Evolutionary conservation across 2,113 vertebrate species (phyloP).

Genomic region (Puntigrus tetrazona): DNA sequence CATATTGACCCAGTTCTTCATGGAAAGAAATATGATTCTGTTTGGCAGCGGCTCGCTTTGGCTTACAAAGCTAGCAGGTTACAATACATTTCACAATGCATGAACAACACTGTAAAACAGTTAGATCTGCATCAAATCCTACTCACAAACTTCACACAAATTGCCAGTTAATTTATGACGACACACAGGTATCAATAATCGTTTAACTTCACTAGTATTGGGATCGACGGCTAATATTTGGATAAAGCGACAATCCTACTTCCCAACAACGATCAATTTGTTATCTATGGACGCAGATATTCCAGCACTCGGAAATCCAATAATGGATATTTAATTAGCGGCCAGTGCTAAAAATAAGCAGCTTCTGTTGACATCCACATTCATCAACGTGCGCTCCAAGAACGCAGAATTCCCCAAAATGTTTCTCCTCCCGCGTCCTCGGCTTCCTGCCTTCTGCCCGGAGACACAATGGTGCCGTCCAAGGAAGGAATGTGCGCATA

Average conservation of each 20-base stretch:
- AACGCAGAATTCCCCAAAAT: slow-evolving; percentile 59
- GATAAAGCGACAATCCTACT: background rate
- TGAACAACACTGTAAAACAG: background rate
- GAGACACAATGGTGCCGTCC: slow-evolving; percentile 46
- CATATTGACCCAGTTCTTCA: background rate
- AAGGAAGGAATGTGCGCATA: background rate
- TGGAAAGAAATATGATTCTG: slow-evolving; percentile 12
- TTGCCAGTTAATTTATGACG: background rate
- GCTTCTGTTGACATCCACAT: slow-evolving; percentile 50
- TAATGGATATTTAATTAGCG: slow-evolving; percentile 43
- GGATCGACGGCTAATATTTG: background rate
- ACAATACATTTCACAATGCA: background rate
- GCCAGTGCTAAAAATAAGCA: slow-evolving; percentile 66
- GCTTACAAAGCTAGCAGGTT: background rate
- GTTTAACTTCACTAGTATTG: background rate
- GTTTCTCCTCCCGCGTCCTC: slow-evolving; percentile 49
- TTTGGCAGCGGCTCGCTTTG: background rate
- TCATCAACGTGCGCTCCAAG: slow-evolving; percentile 37
- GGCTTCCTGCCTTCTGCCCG: slow-evolving; percentile 44
- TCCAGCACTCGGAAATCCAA: slow-evolving; percentile 25
- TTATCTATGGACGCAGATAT: background rate
- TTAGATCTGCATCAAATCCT: background rate
- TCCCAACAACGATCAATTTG: background rate
- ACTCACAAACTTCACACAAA: background rate
- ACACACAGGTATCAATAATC: background rate